phyloP scores from a whole-genome alignment of 2,113 vertebrate species.

The Tragelaphus imberbis region DNA sequence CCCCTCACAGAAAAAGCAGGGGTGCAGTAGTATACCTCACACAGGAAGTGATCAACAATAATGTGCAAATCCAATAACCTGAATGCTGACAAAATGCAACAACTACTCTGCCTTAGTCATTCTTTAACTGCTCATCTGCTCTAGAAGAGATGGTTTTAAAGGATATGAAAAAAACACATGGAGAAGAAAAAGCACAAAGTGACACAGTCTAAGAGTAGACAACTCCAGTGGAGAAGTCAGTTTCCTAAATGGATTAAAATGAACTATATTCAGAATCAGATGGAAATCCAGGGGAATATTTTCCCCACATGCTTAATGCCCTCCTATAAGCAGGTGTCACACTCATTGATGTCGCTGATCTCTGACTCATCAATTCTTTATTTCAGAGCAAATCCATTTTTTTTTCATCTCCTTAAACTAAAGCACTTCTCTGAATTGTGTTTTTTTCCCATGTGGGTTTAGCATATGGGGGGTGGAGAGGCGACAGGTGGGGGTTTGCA shows the following conservation, averaged over 20 bases:
- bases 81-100: background rate
- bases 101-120: background rate
- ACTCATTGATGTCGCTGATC: slow-evolving; percentile 14
- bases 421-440: background rate
- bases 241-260: background rate
- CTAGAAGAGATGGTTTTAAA: background rate
- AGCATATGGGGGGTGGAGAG: background rate
- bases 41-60: background rate
- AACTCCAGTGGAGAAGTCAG: background rate
- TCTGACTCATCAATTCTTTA: background rate
- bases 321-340: background rate
- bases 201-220: background rate
- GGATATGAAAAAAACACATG: background rate
- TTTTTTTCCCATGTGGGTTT: background rate
- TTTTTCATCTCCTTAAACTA: slow-evolving; percentile 29
- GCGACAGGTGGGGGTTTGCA: background rate
- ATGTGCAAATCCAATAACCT: slow-evolving; percentile 33
- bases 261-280: background rate
- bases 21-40: background rate
- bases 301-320: background rate
- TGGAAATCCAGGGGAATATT: background rate
- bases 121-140: slow-evolving; percentile 27
- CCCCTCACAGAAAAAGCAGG: background rate
- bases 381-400: slow-evolving; percentile 36
- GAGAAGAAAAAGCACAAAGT: background rate